phyloP scores from a whole-genome alignment of 2,888 invertebrate genomes.

The Tetropium fuscum region DNA sequence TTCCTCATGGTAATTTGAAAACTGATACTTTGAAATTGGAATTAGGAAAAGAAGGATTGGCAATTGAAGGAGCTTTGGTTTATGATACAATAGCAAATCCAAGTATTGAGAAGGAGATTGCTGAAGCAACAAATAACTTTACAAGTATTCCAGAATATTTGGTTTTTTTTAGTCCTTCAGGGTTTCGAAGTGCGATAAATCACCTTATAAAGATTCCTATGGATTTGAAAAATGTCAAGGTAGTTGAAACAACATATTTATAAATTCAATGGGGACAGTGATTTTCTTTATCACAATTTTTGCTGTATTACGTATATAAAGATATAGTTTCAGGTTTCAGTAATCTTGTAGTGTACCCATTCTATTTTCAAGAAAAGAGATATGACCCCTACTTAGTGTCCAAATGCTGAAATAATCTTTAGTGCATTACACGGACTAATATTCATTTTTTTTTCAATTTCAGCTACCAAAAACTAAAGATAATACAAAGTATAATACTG shows the following conservation, averaged over 20 bases:
- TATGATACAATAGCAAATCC: conserved; percentile 69
- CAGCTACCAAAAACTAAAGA: too few relatives aligned
- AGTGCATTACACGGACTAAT: too few relatives aligned
- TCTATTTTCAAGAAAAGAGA: too few relatives aligned
- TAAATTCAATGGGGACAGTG: too few relatives aligned
- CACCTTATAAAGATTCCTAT: conserved; percentile 60
- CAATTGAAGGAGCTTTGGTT: conserved; percentile 67
- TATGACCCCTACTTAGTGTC: too few relatives aligned
- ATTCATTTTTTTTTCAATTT: too few relatives aligned
- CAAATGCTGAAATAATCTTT: too few relatives aligned
- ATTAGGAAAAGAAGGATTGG: conserved; percentile 63
- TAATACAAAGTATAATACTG: too few relatives aligned
- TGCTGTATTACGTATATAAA: too few relatives aligned
- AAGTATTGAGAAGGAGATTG: conserved; percentile 64
- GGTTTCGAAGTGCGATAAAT: conserved; percentile 66
- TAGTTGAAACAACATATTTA: conserved; percentile 43
- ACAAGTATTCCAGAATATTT: conserved; percentile 66
- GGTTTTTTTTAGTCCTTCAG: conserved; percentile 73
- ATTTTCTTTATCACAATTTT: too few relatives aligned
- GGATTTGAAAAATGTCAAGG: conserved; percentile 51
- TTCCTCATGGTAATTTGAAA: conserved; percentile 71
- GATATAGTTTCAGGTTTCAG: too few relatives aligned
- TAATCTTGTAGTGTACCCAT: too few relatives aligned
- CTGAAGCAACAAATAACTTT: conserved; percentile 59
- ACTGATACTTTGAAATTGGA: conserved; percentile 67